phyloP scores from a whole-genome alignment of 2,113 vertebrate genomes.

The Antigone vipio region DNA sequence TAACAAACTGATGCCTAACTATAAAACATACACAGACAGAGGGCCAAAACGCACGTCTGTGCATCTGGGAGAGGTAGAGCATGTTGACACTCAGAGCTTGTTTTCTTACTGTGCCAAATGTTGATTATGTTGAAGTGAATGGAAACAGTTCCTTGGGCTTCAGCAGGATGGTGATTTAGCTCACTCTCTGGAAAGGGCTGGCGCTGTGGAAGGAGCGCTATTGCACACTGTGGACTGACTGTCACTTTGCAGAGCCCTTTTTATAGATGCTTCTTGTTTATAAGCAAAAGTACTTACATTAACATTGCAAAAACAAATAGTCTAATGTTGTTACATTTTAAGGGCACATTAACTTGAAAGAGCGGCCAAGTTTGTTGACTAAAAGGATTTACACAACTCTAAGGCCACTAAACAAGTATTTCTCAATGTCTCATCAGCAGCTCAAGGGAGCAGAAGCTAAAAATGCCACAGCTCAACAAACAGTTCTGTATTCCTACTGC shows the following conservation, averaged over 20 bases:
- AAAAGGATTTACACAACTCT: slow-evolving; percentile 32
- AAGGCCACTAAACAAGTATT: slow-evolving; percentile 42
- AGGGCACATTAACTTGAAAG: slow-evolving; percentile 20
- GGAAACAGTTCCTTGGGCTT: neutral
- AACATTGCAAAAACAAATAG: slow-evolving; percentile 28
- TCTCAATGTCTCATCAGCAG: slow-evolving; percentile 41
- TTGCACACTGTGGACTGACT: neutral
- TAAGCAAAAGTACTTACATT: slow-evolving; percentile 10
- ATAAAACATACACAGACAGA: neutral
- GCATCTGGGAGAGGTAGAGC: neutral
- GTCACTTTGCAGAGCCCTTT: neutral
- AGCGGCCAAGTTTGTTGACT: slow-evolving; percentile 44
- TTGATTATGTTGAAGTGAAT: neutral
- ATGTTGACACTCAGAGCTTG: neutral
- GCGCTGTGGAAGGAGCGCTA: neutral
- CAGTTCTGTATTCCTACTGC: neutral
- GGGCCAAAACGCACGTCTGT: neutral
- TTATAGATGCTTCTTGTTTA: slow-evolving; percentile 24
- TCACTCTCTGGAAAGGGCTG: neutral
- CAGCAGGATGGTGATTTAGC: neutral
- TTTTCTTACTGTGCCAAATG: neutral
- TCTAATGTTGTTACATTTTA: slow-evolving; percentile 28
- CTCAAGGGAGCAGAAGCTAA: slow-evolving; percentile 43
- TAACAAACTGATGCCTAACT: neutral
- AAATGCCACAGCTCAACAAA: slow-evolving; percentile 38